Percentiles rank a stretch among this genome's conserved stretches.
Evolutionary conservation across 2,888 invertebrate species (phyloP).

Genomic region (Euplagia quadripunctaria): DNA sequence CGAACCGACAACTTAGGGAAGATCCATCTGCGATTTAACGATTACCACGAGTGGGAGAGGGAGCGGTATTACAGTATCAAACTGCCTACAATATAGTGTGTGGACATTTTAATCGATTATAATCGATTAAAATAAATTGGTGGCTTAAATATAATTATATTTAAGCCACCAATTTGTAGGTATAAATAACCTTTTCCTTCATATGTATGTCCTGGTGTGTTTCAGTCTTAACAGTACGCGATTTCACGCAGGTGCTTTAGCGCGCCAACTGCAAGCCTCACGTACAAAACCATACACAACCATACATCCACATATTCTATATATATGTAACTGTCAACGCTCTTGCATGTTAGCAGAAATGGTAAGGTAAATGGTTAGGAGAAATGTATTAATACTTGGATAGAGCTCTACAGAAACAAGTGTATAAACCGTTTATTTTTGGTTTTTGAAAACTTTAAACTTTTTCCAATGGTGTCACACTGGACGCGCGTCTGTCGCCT

Average conservation of each 20-base stretch:
- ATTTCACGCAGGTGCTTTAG: conserved; percentile 36
- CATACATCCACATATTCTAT: neutral
- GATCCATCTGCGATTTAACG: too few relatives aligned
- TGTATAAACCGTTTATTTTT: neutral
- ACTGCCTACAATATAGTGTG: too few relatives aligned
- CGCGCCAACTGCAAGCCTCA: conserved; percentile 37
- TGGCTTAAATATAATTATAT: too few relatives aligned
- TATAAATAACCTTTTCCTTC: neutral
- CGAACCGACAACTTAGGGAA: too few relatives aligned
- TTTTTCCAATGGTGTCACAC: neutral
- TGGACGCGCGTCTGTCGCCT: too few relatives aligned
- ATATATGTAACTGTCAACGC: neutral
- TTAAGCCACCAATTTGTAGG: too few relatives aligned
- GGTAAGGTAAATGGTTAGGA: neutral
- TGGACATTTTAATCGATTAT: too few relatives aligned
- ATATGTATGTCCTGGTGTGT: conserved; percentile 16
- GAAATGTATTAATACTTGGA: neutral
- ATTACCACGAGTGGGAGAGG: too few relatives aligned
- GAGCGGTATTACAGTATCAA: too few relatives aligned
- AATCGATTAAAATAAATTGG: too few relatives aligned
- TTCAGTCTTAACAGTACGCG: conserved; percentile 17
- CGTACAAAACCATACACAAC: conserved; percentile 14
- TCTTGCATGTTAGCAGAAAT: neutral
- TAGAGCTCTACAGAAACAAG: neutral
- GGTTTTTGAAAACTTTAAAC: neutral